These are phyloP conservation scores for Psittacula cyanocephala DNA, from an alignment of 2,113 vertebrate genomes.

Conservation along the genomic window DNA sequence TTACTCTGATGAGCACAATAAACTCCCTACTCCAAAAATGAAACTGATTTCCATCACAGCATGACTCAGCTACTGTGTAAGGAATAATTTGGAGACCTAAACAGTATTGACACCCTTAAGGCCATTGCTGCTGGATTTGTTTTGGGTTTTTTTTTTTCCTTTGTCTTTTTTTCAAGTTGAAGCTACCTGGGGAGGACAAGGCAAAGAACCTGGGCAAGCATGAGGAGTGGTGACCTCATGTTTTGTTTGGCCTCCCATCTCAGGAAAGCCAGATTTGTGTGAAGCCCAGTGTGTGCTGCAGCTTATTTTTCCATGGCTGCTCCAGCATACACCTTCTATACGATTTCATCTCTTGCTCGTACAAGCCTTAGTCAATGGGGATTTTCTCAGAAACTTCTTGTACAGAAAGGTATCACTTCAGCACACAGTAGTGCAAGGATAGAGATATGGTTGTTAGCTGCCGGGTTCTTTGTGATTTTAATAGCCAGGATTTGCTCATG, in stretches of 20 bases:
- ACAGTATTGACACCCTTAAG: background rate
- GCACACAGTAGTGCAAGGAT: background rate
- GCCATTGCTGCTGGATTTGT: background rate
- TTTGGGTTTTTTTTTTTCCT: fast-evolving
- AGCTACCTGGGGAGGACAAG: background rate
- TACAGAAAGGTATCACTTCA: background rate
- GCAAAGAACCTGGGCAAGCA: background rate
- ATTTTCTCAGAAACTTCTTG: background rate
- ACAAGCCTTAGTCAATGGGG: background rate
- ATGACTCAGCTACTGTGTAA: background rate
- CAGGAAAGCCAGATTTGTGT: background rate
- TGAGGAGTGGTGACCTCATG: background rate
- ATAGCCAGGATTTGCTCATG: background rate
- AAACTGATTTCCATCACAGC: background rate
- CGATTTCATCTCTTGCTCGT: fast-evolving
- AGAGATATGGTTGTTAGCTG: background rate
- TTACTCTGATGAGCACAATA: background rate
- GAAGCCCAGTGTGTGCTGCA: background rate
- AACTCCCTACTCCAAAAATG: background rate
- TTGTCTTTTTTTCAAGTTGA: background rate
- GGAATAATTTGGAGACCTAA: background rate
- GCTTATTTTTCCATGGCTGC: background rate
- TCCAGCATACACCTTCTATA: background rate
- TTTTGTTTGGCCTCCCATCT: background rate
- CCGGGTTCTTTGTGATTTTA: background rate